Evolutionary conservation across 2,113 vertebrate genomes (phyloP).

Genomic region (Pagrus major): DNA sequence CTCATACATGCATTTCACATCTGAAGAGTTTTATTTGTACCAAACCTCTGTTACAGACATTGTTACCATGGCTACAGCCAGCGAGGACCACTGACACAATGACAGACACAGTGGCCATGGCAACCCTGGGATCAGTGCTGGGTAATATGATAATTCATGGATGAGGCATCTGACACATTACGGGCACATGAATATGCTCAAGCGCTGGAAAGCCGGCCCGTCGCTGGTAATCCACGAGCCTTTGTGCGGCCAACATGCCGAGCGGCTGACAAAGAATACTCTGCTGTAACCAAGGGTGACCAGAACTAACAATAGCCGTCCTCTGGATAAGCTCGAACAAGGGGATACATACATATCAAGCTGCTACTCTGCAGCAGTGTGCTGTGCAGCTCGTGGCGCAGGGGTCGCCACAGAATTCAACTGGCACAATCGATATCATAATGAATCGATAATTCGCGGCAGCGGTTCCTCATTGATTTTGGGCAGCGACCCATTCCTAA

Average conservation of each 20-base stretch:
- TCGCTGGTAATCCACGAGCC: conserved; percentile 63
- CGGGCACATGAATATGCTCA: conserved; percentile 66
- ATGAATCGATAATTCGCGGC: conserved; percentile 63
- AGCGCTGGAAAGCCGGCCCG: conserved; percentile 50
- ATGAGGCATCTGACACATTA: conserved; percentile 71
- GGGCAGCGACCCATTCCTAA: conserved; percentile 38
- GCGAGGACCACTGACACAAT: conserved; percentile 83
- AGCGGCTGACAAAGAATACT: conserved; percentile 69
- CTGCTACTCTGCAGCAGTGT: conserved; percentile 36
- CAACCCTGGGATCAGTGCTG: conserved; percentile 80
- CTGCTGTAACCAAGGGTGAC: conserved; percentile 77
- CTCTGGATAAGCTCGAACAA: conserved; percentile 63
- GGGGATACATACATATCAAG: conserved; percentile 58
- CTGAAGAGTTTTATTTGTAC: conserved; percentile 79
- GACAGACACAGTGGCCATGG: conserved; percentile 83
- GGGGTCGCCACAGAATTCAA: conserved; percentile 44
- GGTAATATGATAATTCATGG: conserved; percentile 81
- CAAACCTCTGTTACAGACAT: conserved; percentile 76
- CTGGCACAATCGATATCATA: conserved; percentile 62
- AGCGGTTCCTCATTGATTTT: conserved; percentile 56
- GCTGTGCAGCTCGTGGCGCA: conserved; percentile 2
- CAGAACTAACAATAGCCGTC: conserved; percentile 70
- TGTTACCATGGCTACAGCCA: conserved; percentile 82
- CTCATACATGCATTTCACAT: conserved; percentile 66
- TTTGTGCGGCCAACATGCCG: conserved; percentile 55